Evolutionary conservation across 2,888 invertebrate species (phyloP), one percentile per base, ranked within the genome.

Genomic region (Spisula subtruncata): DNA sequence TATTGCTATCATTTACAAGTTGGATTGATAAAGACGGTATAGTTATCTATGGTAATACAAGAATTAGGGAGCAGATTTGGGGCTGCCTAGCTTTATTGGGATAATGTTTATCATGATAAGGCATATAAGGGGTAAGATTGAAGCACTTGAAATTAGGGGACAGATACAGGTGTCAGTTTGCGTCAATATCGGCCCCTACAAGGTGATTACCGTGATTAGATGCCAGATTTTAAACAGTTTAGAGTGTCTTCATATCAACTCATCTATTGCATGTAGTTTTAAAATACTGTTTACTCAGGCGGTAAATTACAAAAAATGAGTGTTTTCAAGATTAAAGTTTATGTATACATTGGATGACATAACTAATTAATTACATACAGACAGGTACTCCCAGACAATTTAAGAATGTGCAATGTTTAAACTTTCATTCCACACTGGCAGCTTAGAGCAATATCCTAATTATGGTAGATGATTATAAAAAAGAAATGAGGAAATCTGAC

Each of bases 241-340:
- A 66, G n/a, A 66, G 60, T 25, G 60, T 66, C 25, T n/a, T 66
- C 25, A 66, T 25, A 66, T 0, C 60, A 66, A 25, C n/a, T 66
- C n/a, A 25, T 12, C 25, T n/a, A 12, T n/a, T 66, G 60, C 60
- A 66, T 66, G 60, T 66, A 8, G n/a, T 66, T 66, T 66, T 25
- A n/a, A 25, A 66, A 25, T 25, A 25, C 25, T 66, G 25, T 66
- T 66, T 66, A n/a, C n/a, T 66, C 25, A 66, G 60, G 60, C 10
- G 60, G 25, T 25, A 66, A 66, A 66, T 66, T 66, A 66, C 10
- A 66, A 66, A 66, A 66, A 66, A n/a, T 66, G 60, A 66, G 60
- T 66, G 60, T 66, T 66, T 66, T 66, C 60, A 66, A 66, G 60
- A 25, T 66, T 25, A 25, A 66, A 66, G 60, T 66, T 66, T 66